Conservation (phyloP, 2,888 invertebrate genomes). For the Agapetus fuscipes region DNA sequence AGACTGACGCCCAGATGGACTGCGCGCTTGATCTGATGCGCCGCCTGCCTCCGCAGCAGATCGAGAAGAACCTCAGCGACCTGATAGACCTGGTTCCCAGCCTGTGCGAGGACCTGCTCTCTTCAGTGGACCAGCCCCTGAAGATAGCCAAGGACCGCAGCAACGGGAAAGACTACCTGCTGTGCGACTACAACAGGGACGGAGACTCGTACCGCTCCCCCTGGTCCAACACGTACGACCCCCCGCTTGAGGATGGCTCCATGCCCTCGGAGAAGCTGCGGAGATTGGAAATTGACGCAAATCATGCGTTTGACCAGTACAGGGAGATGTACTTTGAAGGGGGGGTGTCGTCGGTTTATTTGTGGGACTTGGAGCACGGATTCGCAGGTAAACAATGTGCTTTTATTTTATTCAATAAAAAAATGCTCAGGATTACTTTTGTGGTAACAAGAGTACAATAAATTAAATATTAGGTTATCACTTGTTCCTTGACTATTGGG, state of each 20-base stretch:
- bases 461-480: too few relatives aligned
- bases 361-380: constrained; percentile 98
- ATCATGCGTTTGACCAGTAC: constrained; percentile 97
- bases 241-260: constrained; percentile 95
- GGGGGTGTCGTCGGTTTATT: constrained; percentile 96
- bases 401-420: not conserved
- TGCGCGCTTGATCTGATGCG: constrained; percentile 98
- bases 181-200: constrained; percentile 99
- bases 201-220: constrained; percentile 98
- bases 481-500: too few relatives aligned
- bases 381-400: constrained; percentile 62
- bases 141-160: constrained; percentile 95
- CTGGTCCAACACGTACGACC: constrained; percentile 98
- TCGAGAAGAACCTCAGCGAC: constrained; percentile 96
- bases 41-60: constrained; percentile 96
- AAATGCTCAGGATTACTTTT: constrained; percentile 1
- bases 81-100: constrained; percentile 93
- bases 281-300: constrained; percentile 94
- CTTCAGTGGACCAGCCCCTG: constrained; percentile 95
- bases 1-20: constrained; percentile 96
- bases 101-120: constrained; percentile 92
- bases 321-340: constrained; percentile 99
- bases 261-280: constrained; percentile 95
- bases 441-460: too few relatives aligned
- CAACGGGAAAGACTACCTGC: constrained; percentile 91